These are phyloP conservation scores for Pogonomyrmex barbatus DNA, from an alignment of 1,140 invertebrate species.

Conservation along the genomic window DNA sequence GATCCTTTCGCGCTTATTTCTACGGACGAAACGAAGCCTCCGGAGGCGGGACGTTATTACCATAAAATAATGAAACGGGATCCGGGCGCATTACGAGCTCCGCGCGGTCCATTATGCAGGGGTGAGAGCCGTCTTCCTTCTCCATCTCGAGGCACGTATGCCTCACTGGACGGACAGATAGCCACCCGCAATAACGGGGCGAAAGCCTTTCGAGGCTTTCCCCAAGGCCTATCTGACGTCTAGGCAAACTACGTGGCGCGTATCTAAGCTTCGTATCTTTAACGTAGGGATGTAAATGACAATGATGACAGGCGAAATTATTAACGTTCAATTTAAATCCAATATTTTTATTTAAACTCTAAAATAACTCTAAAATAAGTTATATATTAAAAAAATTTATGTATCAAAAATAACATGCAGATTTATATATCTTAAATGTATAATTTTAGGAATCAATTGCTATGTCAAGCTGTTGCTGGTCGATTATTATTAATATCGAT, in stretches of 20 bases:
- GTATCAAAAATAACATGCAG: not conserved
- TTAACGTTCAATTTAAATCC: not conserved
- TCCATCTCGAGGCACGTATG: conserved; percentile 72
- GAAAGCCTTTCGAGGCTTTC: conserved; percentile 59
- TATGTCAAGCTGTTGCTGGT: not conserved
- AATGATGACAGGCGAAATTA: conserved; percentile 8
- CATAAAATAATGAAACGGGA: conserved; percentile 82
- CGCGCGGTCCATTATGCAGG: conserved; percentile 73
- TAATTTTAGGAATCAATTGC: not conserved
- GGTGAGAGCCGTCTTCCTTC: conserved; percentile 64
- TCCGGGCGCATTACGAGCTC: conserved; percentile 73
- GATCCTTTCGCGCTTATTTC: conserved; percentile 62
- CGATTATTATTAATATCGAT: not conserved
- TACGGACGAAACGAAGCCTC: conserved; percentile 49
- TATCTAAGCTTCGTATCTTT: conserved; percentile 37
- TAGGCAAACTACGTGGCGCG: conserved; percentile 28
- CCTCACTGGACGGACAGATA: conserved; percentile 75
- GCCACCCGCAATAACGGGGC: conserved; percentile 74
- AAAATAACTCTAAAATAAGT: not conserved
- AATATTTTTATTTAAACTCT: not conserved
- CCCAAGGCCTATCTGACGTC: conserved; percentile 17
- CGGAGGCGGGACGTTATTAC: conserved; percentile 75
- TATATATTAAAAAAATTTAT: not conserved
- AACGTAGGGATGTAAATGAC: not conserved
- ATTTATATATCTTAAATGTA: not conserved